Conservation (phyloP, 2,113 vertebrate genomes). For the Eptesicus fuscus region DNA sequence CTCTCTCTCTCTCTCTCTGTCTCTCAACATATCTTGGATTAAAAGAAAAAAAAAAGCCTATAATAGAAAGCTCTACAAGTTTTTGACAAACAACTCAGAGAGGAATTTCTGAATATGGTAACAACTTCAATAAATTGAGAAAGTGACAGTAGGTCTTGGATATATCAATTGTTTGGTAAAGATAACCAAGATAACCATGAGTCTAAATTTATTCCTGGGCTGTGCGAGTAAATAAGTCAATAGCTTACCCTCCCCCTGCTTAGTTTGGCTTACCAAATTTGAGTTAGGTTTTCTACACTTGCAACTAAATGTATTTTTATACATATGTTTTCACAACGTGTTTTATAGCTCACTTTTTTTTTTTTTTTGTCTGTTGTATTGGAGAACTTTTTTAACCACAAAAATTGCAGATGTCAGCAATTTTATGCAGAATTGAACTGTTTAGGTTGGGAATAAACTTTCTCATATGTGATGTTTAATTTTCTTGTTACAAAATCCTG, state of each 20-base stretch:
- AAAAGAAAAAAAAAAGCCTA: too few species aligned
- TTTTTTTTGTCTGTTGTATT: neutral
- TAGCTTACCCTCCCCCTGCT: neutral
- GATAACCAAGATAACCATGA: neutral
- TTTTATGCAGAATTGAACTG: neutral
- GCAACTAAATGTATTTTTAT: neutral
- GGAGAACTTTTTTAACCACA: neutral
- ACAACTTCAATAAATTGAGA: neutral
- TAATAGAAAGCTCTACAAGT: neutral
- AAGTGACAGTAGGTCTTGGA: neutral
- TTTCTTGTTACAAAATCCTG: neutral
- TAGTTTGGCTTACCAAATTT: neutral
- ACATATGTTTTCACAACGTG: neutral
- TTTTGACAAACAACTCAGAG: neutral
- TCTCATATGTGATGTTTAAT: neutral
- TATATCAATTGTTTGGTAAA: neutral
- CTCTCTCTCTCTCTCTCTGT: too few species aligned
- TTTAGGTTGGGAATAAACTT: neutral
- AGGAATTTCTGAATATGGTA: neutral
- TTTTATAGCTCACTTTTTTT: neutral
- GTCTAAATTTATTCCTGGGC: neutral
- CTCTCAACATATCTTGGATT: too few species aligned
- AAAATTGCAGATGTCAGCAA: neutral
- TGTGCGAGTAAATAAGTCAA: neutral
- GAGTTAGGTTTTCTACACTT: neutral